Evolutionary conservation across 2,113 vertebrate genomes (phyloP).

Genomic region (Tauraco erythrolophus): DNA sequence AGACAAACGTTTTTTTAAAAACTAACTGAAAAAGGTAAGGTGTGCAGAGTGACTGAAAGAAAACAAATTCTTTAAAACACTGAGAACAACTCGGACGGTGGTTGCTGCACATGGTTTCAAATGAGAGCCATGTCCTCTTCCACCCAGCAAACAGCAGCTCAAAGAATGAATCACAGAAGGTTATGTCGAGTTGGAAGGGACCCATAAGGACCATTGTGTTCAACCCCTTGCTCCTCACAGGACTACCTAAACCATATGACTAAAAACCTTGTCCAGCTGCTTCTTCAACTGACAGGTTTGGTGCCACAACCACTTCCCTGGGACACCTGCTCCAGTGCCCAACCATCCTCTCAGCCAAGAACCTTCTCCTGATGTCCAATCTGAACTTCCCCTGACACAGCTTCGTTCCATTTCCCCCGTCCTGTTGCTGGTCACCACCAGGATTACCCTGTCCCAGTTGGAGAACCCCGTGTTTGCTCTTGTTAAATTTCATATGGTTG

Average conservation of each 20-base stretch:
- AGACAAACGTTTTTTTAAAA: not conserved
- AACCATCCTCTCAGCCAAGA: not conserved
- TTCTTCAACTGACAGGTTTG: not conserved
- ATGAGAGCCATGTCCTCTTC: not conserved
- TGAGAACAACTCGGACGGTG: not conserved
- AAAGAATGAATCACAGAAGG: not conserved
- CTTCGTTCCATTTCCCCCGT: not conserved
- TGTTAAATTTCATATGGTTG: not conserved
- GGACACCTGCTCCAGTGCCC: no score
- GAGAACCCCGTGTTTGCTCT: not conserved
- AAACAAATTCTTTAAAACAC: not conserved
- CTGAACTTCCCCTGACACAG: not conserved
- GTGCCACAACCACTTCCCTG: not conserved
- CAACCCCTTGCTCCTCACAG: not conserved
- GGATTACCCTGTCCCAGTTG: not conserved
- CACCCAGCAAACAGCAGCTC: not conserved
- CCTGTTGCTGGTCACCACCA: not conserved
- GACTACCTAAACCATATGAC: not conserved
- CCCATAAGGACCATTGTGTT: not conserved
- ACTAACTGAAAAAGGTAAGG: not conserved
- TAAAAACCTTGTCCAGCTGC: fast-evolving
- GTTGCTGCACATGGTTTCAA: not conserved
- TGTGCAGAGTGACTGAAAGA: not conserved
- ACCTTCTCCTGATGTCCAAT: not conserved
- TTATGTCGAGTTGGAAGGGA: not conserved